phyloP scores from a whole-genome alignment of 2,888 invertebrate species.

The Eristalis pertinax region DNA sequence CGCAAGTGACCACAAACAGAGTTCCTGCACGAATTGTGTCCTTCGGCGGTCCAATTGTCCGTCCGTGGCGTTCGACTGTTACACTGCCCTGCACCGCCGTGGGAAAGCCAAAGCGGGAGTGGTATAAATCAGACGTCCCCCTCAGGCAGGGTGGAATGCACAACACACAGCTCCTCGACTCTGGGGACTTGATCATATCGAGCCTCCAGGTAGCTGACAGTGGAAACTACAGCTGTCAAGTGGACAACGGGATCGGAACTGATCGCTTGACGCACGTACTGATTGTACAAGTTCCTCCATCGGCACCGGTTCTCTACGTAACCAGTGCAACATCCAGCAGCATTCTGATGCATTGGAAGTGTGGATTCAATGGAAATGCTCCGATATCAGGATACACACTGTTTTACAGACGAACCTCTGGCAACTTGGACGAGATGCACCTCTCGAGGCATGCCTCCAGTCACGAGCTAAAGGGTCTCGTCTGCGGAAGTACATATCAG shows the following conservation, averaged over 20 bases:
- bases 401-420: slow-evolving; percentile 85
- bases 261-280: slow-evolving; percentile 86
- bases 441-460: slow-evolving; percentile 86
- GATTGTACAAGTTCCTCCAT: slow-evolving; percentile 89
- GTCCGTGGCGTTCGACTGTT: slow-evolving; percentile 86
- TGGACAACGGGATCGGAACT: slow-evolving; percentile 86
- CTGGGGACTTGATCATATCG: slow-evolving; percentile 86
- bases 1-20: slow-evolving; percentile 85
- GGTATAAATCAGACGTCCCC: slow-evolving; percentile 84
- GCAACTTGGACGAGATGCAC: slow-evolving; percentile 85
- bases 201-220: slow-evolving; percentile 85
- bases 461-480: slow-evolving; percentile 86
- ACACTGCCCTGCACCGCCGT: slow-evolving; percentile 86
- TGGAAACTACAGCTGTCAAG: slow-evolving; percentile 88
- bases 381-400: slow-evolving; percentile 86
- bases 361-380: slow-evolving; percentile 87
- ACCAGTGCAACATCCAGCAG: slow-evolving; percentile 89
- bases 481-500: slow-evolving; percentile 89
- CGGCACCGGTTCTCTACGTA: slow-evolving; percentile 87
- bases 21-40: slow-evolving; percentile 88
- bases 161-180: slow-evolving; percentile 85
- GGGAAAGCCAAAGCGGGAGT: slow-evolving; percentile 86
- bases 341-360: slow-evolving; percentile 88
- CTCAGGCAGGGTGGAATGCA: slow-evolving; percentile 84
- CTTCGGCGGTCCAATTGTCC: slow-evolving; percentile 86